Evolutionary conservation across 2,888 invertebrate genomes (phyloP), one percentile per base, ranked within the genome.

Genomic region (Dasysyrphus albostriatus): DNA sequence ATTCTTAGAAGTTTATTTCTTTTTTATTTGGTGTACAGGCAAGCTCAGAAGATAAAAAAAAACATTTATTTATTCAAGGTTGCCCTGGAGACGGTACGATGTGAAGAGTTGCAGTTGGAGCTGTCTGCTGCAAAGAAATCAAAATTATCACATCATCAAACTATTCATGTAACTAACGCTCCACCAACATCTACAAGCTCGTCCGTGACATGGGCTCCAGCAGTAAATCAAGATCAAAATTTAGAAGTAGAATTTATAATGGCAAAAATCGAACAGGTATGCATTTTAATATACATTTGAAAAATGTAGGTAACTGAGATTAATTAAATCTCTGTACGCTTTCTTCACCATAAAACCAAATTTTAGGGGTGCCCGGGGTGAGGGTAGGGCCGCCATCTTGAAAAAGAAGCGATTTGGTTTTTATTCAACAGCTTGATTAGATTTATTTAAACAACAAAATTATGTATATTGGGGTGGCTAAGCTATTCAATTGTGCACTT

Each of bases 181-280:
- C 59, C 74, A 19, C 49, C 90, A 88, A 82, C 85, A 37, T 90
- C 91, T 81, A 90, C 90, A 56, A 91, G 90, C 73, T 90, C 91
- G 89, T 92, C 91, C 88, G 92, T 92, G 89, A 93, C 91, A 89
- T 93, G 91, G 93, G 93, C 91, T 89, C 93, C 90, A 89, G 93
- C 89, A 91, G 92, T 92, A 91, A 94, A 91, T 85, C 93, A 94
- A 90, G 94, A 94, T 91, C 91, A 92, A 89, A 95, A 95, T 88
- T 95, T 96, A 54, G 98, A 98, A 94, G 98, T 98, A 92, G 98
- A 98, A 93, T 95, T 97, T 91, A 97, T 98, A 92, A 98, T 98
- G 97, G 98, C 98, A 89, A 98, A 98, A 94, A 97, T 98, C 91
- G 98, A 98, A 93, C 98, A 98, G 92, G 93, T 91, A 90, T 32